Evolutionary conservation across 1,140 invertebrate species (phyloP).

Genomic region (Xylocopa sonorina): DNA sequence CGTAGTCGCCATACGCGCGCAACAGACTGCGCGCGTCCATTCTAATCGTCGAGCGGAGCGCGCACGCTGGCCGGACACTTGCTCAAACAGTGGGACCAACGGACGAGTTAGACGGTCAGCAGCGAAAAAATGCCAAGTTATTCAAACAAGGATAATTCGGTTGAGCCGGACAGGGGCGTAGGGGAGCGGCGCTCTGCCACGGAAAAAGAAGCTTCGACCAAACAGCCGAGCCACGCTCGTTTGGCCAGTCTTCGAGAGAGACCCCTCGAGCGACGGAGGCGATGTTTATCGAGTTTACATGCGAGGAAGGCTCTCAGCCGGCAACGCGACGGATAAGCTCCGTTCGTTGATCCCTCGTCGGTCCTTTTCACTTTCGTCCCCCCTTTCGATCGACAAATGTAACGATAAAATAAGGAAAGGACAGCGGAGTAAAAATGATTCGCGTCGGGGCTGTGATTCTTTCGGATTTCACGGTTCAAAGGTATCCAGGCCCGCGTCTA

Average conservation of each 20-base stretch:
- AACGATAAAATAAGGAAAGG: constrained; percentile 61
- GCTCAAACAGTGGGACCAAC: constrained; percentile 31
- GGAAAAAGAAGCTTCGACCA: constrained; percentile 38
- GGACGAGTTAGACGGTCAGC: constrained; percentile 11
- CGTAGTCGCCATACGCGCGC: not conserved
- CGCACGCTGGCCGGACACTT: constrained; percentile 41
- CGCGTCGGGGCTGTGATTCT: constrained; percentile 60
- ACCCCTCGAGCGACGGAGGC: constrained; percentile 28
- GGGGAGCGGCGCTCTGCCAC: constrained; percentile 29
- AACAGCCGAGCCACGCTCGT: constrained; percentile 28
- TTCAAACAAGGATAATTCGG: constrained; percentile 56
- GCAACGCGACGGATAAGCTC: constrained; percentile 50
- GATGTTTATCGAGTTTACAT: constrained; percentile 62
- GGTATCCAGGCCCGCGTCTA: constrained; percentile 28
- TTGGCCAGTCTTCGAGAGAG: constrained; percentile 40
- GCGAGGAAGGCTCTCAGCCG: constrained; percentile 31
- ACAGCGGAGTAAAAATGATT: constrained; percentile 50
- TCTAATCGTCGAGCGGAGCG: not conserved
- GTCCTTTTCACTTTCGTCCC: constrained; percentile 37
- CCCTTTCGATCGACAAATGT: constrained; percentile 45
- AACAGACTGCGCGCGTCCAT: not conserved
- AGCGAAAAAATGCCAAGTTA: constrained; percentile 8
- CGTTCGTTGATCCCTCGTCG: constrained; percentile 13
- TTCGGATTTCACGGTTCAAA: constrained; percentile 64
- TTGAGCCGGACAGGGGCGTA: constrained; percentile 25